Percentiles rank a stretch among this genome's conserved stretches.
Evolutionary conservation across 2,888 invertebrate species (phyloP).

Genomic region (Brachynemurus nebulosus): DNA sequence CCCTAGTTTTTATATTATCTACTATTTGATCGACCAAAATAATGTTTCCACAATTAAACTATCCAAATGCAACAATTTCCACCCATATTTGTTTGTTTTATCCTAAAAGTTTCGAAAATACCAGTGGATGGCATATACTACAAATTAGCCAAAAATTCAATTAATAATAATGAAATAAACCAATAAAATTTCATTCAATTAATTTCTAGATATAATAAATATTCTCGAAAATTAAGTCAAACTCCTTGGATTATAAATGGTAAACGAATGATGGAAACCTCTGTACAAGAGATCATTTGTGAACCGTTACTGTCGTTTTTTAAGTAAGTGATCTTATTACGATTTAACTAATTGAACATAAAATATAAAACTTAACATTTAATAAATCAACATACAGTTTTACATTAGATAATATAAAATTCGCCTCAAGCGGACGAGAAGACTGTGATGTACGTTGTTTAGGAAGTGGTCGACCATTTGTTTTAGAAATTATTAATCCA

Average conservation of each 20-base stretch:
- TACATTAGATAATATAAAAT: conserved; percentile 35
- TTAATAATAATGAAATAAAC: too few species aligned
- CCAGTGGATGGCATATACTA: too few species aligned
- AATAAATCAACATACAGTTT: conserved; percentile 17
- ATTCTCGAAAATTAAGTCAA: conserved; percentile 73
- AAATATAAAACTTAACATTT: conserved; percentile 1
- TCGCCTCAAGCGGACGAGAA: conserved; percentile 87
- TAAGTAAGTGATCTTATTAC: conserved; percentile 33
- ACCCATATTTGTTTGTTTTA: too few species aligned
- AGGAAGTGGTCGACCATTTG: conserved; percentile 86
- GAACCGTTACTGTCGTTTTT: conserved; percentile 46
- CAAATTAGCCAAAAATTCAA: too few species aligned
- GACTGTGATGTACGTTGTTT: conserved; percentile 95
- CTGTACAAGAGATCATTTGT: conserved; percentile 81
- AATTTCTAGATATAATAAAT: conserved; percentile 60
- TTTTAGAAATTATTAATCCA: conserved; percentile 68
- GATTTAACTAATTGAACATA: too few species aligned
- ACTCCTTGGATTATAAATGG: conserved; percentile 88
- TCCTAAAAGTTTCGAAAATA: too few species aligned
- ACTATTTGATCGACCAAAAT: too few species aligned
- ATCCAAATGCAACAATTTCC: too few species aligned
- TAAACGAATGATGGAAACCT: conserved; percentile 63
- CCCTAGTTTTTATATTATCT: too few species aligned
- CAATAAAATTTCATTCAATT: too few species aligned
- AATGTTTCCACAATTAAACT: too few species aligned